Percentiles rank a stretch among this genome's conserved stretches.
These are phyloP conservation scores for Alectoris magna DNA, from an alignment of 2,797 vertebrate species.

Conservation along the genomic window DNA sequence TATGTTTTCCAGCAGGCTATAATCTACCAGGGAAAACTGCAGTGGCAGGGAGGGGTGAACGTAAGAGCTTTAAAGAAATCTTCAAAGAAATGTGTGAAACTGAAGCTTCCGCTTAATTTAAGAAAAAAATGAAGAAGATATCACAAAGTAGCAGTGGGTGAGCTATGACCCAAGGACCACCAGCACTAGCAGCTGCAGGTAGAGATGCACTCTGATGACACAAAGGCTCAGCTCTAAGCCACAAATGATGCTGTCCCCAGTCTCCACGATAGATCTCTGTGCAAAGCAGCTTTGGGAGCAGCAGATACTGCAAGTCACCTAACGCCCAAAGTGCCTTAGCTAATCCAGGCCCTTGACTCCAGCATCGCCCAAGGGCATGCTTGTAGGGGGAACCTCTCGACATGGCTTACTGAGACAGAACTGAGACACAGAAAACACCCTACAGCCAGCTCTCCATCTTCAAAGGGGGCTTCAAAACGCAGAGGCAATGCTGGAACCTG, in stretches of 20 bases:
- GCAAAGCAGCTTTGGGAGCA: background rate
- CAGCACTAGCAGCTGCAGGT: background rate
- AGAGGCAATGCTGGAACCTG: fast-evolving
- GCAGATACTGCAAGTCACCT: background rate
- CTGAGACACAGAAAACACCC: background rate
- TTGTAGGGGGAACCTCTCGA: background rate
- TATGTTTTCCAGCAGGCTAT: constrained; percentile 48
- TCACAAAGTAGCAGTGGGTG: background rate
- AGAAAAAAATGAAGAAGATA: background rate
- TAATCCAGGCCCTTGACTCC: background rate
- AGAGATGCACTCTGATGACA: background rate
- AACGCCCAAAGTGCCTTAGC: background rate
- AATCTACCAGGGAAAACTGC: background rate
- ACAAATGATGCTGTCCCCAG: background rate
- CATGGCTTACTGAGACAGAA: too few species aligned
- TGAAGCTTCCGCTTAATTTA: background rate
- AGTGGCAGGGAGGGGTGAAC: background rate
- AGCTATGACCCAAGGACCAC: background rate
- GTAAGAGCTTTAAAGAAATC: background rate
- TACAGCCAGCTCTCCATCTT: background rate
- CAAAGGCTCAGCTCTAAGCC: background rate
- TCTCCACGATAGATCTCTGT: background rate
- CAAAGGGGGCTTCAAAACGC: background rate
- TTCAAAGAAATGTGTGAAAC: background rate
- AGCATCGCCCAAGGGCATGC: background rate